Evolutionary conservation across 2,888 invertebrate species (phyloP), one percentile per base, ranked within the genome.

Genomic region (Thereva nobilitata): DNA sequence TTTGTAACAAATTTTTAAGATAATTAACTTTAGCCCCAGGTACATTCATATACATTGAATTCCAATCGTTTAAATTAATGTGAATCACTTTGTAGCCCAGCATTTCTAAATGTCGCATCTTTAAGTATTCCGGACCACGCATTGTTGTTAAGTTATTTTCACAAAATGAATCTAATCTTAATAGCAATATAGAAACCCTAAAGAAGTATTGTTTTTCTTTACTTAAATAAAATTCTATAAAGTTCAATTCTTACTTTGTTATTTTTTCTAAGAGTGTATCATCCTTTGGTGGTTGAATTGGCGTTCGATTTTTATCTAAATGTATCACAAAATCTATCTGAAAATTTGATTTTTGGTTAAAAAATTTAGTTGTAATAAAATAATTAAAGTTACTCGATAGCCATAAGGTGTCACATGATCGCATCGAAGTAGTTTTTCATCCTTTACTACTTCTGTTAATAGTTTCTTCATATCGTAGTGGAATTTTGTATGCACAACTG

Each of bases 91-190:
- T 82, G 73, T 87, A 88, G 4, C 87, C 87, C 73, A 87, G 77
- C 72, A 87, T 85, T 77, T 87, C 87, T 63, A 88, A 78, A 77
- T 88, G 87, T 59, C 86, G 78, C 52, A 82, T 81, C 75, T 83
- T 83, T 61, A 86, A 70, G 42, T 83, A 83, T 47, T 82, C 78
- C 3, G 77, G 77, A 0, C 88, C 87, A 71, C 82, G 83, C 52
- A 87, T 72, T 5, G 79, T 80, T 8, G 78, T 78, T 54, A 82
- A 75, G 64, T 79, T 80, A n/a, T 86, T 85, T 59, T 77, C 77
- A 61, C 78, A 78, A 72, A 82, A 84, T 1, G 82, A 80, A 56
- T 81, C 78, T 2, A 81, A 74, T 37, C 75, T 76, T 0, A 83
- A 75, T 50, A 86, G 71, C 34, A 86, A 71, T 56, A 86, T 73